Base-by-base conservation (phyloP, 2,113 vertebrate genomes). In the Nestor notabilis region DNA sequence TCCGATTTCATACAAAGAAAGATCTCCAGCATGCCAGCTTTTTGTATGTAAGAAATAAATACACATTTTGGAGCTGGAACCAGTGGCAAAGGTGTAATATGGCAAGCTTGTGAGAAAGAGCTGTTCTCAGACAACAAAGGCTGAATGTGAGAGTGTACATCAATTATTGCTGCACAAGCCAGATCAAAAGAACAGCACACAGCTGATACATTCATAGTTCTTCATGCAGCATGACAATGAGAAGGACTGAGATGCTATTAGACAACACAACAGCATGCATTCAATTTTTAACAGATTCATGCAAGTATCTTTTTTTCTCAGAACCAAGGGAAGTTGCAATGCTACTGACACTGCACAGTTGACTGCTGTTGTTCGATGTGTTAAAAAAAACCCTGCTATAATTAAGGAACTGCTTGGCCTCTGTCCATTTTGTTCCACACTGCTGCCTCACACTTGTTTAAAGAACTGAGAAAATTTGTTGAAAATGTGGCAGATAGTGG, bases 341-440 rank as follows among this genome's bases (percentile, higher is more conserved):
- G 65, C 87, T 87, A 93, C 66, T 61, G 70, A 94, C 84, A 83
- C 35, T 23, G 84, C 52, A 89, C 3, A 3, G 76, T 33, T 77
- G 66, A 86, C 39, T 68, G 89, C 20, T 96, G 93, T 41, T 96
- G 81, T 76, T 69, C 82, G 65, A 61, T 10, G 66, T 93, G 58
- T 85, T 79, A 63, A 84, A 94, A 90, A 91, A 96, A 92, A 8
- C 25, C 1, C 52, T 79, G 74, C 52, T 74, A 83, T 63, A 93
- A 96, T 94, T 91, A 94, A 87, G 44, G 53, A 94, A 83, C 27
- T 83, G 49, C 70, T 85, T 94, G 91, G 93, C 87, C 78, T 94
- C 84, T 90, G 84, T 88, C 84, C 79, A 88, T 90, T 90, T 88
- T 78, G 87, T 93, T 96, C 95, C 70, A 94, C 90, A 27, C 70